These are phyloP conservation scores for Aegypius monachus DNA, from an alignment of 2,113 vertebrate species.

Conservation along the genomic window DNA sequence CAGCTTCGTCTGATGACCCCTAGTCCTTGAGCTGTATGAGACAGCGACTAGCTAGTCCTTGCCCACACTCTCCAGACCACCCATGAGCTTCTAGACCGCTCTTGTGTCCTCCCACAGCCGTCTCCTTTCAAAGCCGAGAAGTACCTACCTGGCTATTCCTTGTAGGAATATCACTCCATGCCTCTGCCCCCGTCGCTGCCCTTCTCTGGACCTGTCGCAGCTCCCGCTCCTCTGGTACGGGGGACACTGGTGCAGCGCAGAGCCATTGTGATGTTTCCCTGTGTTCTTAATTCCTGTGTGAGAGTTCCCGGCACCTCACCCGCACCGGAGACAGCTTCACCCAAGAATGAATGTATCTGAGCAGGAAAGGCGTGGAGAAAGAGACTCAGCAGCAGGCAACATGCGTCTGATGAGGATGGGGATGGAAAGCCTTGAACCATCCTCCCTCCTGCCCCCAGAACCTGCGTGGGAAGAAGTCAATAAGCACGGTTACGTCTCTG, in stretches of 20 bases:
- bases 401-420: not conserved
- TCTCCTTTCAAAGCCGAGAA: not conserved
- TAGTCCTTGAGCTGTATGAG: not conserved
- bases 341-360: fast-evolving
- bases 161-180: fast-evolving
- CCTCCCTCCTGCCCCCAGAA: not conserved
- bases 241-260: fast-evolving
- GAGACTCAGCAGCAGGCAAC: not conserved
- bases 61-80: not conserved
- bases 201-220: not conserved
- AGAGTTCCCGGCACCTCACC: not conserved
- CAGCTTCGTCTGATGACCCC: not conserved
- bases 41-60: not conserved
- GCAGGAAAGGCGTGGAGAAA: not conserved
- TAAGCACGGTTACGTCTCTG: not conserved
- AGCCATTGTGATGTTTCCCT: not conserved
- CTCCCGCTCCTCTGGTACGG: not conserved
- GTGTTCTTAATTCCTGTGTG: not conserved
- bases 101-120: not conserved
- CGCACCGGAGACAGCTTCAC: fast-evolving
- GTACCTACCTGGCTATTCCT: not conserved
- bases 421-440: not conserved
- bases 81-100: not conserved
- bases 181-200: not conserved
- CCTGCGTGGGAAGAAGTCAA: not conserved